Conservation (phyloP, 2,797 vertebrate genomes). For the Avahi laniger region DNA sequence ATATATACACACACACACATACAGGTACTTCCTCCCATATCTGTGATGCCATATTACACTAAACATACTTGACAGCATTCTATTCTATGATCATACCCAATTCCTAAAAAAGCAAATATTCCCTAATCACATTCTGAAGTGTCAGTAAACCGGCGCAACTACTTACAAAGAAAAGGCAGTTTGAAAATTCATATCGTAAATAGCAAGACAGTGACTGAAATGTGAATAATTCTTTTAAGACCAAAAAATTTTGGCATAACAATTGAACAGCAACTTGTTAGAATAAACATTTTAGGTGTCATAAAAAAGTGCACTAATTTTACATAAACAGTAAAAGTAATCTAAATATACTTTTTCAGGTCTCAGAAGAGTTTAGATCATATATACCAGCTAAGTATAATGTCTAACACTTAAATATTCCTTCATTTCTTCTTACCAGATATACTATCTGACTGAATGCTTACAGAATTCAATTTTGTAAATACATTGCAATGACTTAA, state of each 20-base stretch:
- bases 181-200: background rate
- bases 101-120: background rate
- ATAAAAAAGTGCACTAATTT: background rate
- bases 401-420: background rate
- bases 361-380: background rate
- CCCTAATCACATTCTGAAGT: background rate
- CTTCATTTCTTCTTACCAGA: background rate
- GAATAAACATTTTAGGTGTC: background rate
- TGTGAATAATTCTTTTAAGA: background rate
- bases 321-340: background rate
- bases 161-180: background rate
- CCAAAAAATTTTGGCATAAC: background rate
- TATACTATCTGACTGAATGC: background rate
- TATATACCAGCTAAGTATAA: background rate
- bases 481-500: background rate
- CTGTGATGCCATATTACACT: accelerated
- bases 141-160: background rate
- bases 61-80: accelerated
- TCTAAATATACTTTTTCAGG: background rate
- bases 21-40: accelerated
- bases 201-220: background rate
- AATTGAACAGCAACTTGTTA: background rate
- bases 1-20: no score
- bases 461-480: background rate
- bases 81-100: background rate